Base-by-base conservation (phyloP, 2,797 vertebrate genomes). In the Gymnothorax javanicus region DNA sequence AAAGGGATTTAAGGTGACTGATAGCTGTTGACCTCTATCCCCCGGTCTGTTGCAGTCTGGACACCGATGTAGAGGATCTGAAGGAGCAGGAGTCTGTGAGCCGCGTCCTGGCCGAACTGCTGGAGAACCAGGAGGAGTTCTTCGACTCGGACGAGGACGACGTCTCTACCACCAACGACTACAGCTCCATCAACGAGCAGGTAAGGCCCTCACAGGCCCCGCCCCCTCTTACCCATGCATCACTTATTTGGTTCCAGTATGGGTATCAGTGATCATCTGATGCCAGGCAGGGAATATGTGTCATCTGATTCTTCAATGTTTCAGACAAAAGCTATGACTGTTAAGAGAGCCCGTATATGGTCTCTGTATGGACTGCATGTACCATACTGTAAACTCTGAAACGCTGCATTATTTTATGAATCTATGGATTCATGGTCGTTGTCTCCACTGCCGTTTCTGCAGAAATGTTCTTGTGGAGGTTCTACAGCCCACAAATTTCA, bases 61-160 rank as follows among this genome's bases (percentile, higher is more conserved):
- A 97, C 88, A 95, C 97, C 89, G 97, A 98, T 91, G 96, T 97
- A 93, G 98, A 98, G 92, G 98, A 98, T 94, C 93, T 98, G 89
- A 96, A 97, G 91, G 98, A 98, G 89, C 98, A 99, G 94, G 97
- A 98, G 95, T 95, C 97, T 87, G 97, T 99, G 86, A 98, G 97
- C 93, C 97, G 97, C 92, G 96, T 98, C 93, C 95, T 99, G 95
- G 96, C 96, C 0, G 98, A 97, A 91, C 96, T 99, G 94, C 90
- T 99, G 93, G 98, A 99, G 94, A 98, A 98, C 94, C 98, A 98
- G 93, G 97, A 97, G 90, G 97, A 97, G 60, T 95, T 97, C 93
- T 99, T 99, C 93, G 98, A 99, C 93, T 97, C 97, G 0, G 98
- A 99, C 92, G 98, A 99, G 57, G 98, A 99, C 86, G 98, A 98